Evolutionary conservation across 2,797 vertebrate species (phyloP).

Genomic region (Remorina albescens): DNA sequence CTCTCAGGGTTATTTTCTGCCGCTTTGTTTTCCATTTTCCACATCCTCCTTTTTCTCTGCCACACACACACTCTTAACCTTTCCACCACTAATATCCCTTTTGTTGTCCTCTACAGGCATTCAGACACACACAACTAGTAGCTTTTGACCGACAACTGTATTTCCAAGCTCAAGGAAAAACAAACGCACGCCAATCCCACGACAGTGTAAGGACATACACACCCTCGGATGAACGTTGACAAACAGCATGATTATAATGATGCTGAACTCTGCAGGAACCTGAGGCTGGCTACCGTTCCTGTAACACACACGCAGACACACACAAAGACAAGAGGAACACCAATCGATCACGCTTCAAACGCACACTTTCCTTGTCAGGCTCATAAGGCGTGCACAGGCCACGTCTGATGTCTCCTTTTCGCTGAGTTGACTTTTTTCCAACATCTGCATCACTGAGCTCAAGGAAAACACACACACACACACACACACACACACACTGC

Average conservation of each 20-base stretch:
- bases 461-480: conserved; percentile 56
- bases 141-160: conserved; percentile 44
- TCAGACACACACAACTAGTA: conserved; percentile 20
- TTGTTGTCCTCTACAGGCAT: conserved; percentile 16
- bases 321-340: conserved; percentile 12
- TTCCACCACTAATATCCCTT: conserved; percentile 21
- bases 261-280: conserved; percentile 70
- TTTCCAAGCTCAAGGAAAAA: conserved; percentile 54
- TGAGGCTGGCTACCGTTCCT: conserved; percentile 59
- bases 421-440: conserved; percentile 64
- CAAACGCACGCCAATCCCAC: conserved; percentile 42
- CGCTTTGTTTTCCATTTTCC: conserved; percentile 58
- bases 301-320: conserved; percentile 18
- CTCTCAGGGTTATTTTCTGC: conserved; percentile 45
- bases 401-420: conserved; percentile 51
- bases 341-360: conserved; percentile 20
- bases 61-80: conserved; percentile 32
- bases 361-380: conserved; percentile 26
- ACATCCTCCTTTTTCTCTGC: conserved; percentile 41
- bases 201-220: conserved; percentile 68
- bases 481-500: conserved; percentile 22
- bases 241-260: conserved; percentile 70
- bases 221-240: conserved; percentile 56
- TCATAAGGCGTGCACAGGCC: conserved; percentile 10
- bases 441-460: conserved; percentile 55